phyloP scores from a whole-genome alignment of 2,888 invertebrate genomes.

The Drosophila atripex region DNA sequence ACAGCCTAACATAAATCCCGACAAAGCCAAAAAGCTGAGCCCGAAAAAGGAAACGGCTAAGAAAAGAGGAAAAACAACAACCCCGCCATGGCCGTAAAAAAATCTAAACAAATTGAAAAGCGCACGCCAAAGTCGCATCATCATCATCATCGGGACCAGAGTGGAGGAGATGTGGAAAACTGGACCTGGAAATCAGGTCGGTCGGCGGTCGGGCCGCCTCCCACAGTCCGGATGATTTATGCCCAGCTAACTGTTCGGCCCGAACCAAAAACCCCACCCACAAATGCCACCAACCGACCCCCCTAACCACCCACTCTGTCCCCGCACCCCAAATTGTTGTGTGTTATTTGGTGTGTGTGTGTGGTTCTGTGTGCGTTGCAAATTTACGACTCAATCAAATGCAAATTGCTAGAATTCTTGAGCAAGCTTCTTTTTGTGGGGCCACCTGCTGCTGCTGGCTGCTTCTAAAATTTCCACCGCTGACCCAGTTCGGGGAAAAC shows the following conservation, averaged over 20 bases:
- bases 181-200: slow-evolving; percentile 51
- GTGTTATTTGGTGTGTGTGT: not conserved
- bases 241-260: slow-evolving; percentile 48
- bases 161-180: slow-evolving; percentile 36
- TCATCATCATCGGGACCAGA: slow-evolving; percentile 49
- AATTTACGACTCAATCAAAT: slow-evolving; percentile 76
- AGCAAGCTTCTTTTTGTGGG: slow-evolving; percentile 44
- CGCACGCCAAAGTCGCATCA: slow-evolving; percentile 77
- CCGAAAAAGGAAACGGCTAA: slow-evolving; percentile 34
- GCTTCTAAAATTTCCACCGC: slow-evolving; percentile 2
- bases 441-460: slow-evolving; percentile 55
- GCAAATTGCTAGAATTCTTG: slow-evolving; percentile 61
- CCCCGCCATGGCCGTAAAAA: slow-evolving; percentile 54
- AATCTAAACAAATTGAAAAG: slow-evolving; percentile 73
- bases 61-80: slow-evolving; percentile 24
- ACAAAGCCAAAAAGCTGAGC: slow-evolving; percentile 26
- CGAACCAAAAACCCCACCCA: slow-evolving; percentile 10
- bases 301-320: slow-evolving; percentile 15
- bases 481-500: slow-evolving; percentile 65
- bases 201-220: slow-evolving; percentile 53
- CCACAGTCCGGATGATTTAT: slow-evolving; percentile 71
- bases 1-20: slow-evolving; percentile 68
- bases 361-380: slow-evolving; percentile 61
- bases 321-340: slow-evolving; percentile 3
- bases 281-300: slow-evolving; percentile 2